These are phyloP conservation scores for Phymastichus coffea DNA, from an alignment of 1,140 invertebrate genomes.

Conservation along the genomic window DNA sequence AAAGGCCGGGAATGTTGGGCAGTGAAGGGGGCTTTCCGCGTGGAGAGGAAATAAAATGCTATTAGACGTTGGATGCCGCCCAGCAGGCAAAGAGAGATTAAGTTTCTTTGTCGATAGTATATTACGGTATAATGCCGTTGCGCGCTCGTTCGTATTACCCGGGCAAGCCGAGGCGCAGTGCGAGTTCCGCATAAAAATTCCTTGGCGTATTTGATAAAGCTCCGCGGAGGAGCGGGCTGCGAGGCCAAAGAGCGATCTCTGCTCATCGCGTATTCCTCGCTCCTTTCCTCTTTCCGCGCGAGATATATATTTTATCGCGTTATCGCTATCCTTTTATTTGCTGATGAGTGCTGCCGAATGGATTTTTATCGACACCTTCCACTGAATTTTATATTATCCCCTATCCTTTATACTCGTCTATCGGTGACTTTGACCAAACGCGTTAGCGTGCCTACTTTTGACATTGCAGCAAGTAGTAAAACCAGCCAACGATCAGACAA, in stretches of 20 bases:
- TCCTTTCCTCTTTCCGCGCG: background rate
- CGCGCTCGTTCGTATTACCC: too few relatives aligned
- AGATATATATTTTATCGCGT: too few relatives aligned
- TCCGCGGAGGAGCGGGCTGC: too few relatives aligned
- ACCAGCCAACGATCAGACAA: background rate
- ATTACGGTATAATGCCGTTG: slow-evolving; percentile 3
- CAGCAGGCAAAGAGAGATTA: background rate
- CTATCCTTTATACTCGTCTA: too few relatives aligned
- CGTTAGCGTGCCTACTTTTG: too few relatives aligned
- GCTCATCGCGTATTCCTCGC: background rate
- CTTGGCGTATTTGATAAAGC: slow-evolving; percentile 4
- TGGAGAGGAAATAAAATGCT: slow-evolving; percentile 10
- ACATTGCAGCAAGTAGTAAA: background rate
- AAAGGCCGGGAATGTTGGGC: background rate
- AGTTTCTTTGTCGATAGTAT: slow-evolving; percentile 17
- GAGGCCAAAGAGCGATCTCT: background rate
- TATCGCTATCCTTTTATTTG: too few relatives aligned
- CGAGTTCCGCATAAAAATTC: background rate
- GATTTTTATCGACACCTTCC: too few relatives aligned
- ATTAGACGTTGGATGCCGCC: background rate
- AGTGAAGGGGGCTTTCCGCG: background rate
- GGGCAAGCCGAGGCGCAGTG: too few relatives aligned
- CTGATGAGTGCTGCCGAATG: too few relatives aligned
- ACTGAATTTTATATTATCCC: too few relatives aligned
- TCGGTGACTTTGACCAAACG: too few relatives aligned